A percentile compares a stretch with the other conserved stretches of the same genome.
Conservation (phyloP, 2,113 vertebrate species). For the Petrocephalus zakoni region DNA sequence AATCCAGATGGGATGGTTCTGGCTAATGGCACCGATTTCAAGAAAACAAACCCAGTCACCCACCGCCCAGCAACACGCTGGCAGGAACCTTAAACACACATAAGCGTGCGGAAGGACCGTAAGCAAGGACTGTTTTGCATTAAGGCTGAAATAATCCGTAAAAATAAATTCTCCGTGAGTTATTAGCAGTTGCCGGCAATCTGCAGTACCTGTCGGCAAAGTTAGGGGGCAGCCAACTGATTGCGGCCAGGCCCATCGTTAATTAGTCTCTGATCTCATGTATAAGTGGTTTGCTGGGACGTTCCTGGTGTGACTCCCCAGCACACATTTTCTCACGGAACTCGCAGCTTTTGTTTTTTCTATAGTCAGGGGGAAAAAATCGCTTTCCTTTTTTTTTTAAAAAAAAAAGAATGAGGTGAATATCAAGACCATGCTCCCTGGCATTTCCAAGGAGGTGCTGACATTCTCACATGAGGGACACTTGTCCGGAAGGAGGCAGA, state of each 20-base stretch:
- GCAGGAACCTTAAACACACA: background rate
- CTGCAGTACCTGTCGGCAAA: background rate
- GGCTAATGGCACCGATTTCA: background rate
- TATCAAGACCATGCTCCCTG: background rate
- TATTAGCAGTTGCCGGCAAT: background rate
- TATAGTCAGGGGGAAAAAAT: background rate
- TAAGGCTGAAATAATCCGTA: conserved; percentile 4
- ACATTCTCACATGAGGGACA: background rate
- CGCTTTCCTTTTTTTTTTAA: background rate
- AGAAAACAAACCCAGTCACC: background rate
- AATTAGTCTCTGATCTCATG: background rate
- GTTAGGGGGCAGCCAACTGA: background rate
- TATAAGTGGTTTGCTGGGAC: background rate
- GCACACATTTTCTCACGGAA: background rate
- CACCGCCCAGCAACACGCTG: background rate
- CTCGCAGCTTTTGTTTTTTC: background rate
- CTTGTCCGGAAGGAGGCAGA: background rate
- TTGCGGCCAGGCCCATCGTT: background rate
- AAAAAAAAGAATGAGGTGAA: background rate
- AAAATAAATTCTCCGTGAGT: background rate
- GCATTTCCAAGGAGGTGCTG: background rate
- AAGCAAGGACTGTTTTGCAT: background rate
- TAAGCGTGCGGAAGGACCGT: background rate
- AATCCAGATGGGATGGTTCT: background rate
- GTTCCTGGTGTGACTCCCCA: background rate